phyloP scores from a whole-genome alignment of 2,797 vertebrate genomes.

The Typhlichthys eigenmanni region DNA sequence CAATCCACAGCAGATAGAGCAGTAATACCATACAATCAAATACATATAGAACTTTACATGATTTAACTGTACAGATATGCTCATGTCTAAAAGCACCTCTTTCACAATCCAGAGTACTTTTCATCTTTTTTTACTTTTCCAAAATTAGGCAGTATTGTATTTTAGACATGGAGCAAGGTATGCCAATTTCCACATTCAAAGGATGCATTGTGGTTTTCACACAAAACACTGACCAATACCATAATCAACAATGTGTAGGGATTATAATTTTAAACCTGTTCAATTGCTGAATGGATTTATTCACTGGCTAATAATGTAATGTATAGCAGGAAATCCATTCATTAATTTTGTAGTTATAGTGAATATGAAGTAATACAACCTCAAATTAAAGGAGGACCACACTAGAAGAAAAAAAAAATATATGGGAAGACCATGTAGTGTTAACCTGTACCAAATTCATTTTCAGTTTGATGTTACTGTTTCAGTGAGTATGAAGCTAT shows the following conservation, averaged over 20 bases:
- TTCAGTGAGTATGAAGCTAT: too few species aligned
- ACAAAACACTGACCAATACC: slow-evolving; percentile 22
- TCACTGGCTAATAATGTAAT: slow-evolving; percentile 30
- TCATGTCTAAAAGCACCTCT: slow-evolving; percentile 21
- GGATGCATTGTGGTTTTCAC: slow-evolving; percentile 21
- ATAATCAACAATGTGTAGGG: slow-evolving; percentile 37
- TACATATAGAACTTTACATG: slow-evolving; percentile 54
- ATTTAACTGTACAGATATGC: slow-evolving; percentile 56
- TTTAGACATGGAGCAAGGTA: neutral
- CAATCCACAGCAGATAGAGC: slow-evolving; percentile 34
- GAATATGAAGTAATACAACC: slow-evolving; percentile 20
- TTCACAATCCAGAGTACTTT: slow-evolving; percentile 21
- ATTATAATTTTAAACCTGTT: neutral
- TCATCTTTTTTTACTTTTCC: slow-evolving; percentile 26
- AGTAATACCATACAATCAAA: slow-evolving; percentile 58
- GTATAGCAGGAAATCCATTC: slow-evolving; percentile 22
- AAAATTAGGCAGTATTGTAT: slow-evolving; percentile 24
- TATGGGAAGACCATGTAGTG: slow-evolving; percentile 11
- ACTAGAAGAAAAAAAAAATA: neutral
- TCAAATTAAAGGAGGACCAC: slow-evolving; percentile 36
- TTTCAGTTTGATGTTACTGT: too few species aligned
- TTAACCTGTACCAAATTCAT: slow-evolving; percentile 11
- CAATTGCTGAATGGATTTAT: slow-evolving; percentile 12
- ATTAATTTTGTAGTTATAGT: slow-evolving; percentile 13
- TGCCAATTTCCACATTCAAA: too few species aligned